These are phyloP conservation scores for Drosophila aldrichi DNA, from an alignment of 2,888 invertebrate species.

Conservation along the genomic window DNA sequence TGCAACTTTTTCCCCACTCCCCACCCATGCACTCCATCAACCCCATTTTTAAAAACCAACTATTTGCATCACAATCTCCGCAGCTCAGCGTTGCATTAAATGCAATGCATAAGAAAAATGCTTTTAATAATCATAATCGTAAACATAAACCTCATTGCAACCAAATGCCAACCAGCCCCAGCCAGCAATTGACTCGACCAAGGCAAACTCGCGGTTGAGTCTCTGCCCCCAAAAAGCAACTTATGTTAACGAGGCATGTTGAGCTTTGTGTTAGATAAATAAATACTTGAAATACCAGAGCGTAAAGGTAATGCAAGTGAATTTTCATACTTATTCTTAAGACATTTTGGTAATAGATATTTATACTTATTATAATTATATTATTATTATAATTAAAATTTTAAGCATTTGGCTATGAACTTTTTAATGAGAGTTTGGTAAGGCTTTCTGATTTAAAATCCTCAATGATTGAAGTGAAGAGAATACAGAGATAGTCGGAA, in stretches of 20 bases:
- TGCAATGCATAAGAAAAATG: conserved; percentile 51
- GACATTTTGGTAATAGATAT: not conserved
- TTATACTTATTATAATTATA: not conserved
- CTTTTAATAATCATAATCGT: conserved; percentile 47
- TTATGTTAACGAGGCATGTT: conserved; percentile 41
- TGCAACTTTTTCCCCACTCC: not conserved
- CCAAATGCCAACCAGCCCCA: conserved; percentile 48
- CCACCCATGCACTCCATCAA: not conserved
- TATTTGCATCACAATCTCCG: conserved; percentile 31
- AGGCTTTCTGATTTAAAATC: no score
- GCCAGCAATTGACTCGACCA: conserved; percentile 26
- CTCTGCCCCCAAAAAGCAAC: conserved; percentile 25
- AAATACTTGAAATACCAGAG: conserved; percentile 5
- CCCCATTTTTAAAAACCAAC: conserved; percentile 29
- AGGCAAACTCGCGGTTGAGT: conserved; percentile 41
- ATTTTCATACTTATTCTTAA: not conserved
- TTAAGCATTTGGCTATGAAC: not conserved
- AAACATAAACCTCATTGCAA: conserved; percentile 36
- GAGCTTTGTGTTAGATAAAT: conserved; percentile 36
- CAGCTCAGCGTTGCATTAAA: conserved; percentile 65
- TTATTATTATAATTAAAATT: not conserved
- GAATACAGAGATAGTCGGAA: not conserved
- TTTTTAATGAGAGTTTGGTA: no score
- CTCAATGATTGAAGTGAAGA: not conserved
- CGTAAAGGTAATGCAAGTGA: not conserved